phyloP scores from a whole-genome alignment of 2,797 vertebrate species.

The Lindbergichthys nudifrons region DNA sequence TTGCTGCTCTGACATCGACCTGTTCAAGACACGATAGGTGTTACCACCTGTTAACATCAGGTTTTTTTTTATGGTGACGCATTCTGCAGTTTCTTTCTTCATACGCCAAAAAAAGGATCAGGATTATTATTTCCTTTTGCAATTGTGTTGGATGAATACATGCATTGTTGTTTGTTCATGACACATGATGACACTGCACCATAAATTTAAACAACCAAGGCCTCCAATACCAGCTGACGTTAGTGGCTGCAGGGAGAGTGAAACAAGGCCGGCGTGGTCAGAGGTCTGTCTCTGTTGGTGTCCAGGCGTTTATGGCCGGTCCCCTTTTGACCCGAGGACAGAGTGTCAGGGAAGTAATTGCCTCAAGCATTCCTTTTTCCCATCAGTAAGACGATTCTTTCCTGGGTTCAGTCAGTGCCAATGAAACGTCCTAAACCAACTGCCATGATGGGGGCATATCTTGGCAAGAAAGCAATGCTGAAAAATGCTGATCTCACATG shows the following conservation, averaged over 20 bases:
- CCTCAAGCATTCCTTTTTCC: slow-evolving; percentile 64
- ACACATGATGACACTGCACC: slow-evolving; percentile 70
- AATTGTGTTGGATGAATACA: slow-evolving; percentile 59
- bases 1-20: slow-evolving; percentile 46
- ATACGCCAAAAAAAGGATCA: slow-evolving; percentile 25
- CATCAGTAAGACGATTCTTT: slow-evolving; percentile 58
- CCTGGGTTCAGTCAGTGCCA: slow-evolving; percentile 35
- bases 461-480: background rate
- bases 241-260: slow-evolving; percentile 64
- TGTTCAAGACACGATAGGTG: slow-evolving; percentile 24
- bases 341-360: slow-evolving; percentile 64
- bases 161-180: slow-evolving; percentile 54
- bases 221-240: slow-evolving; percentile 66
- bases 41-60: slow-evolving; percentile 20
- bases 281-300: slow-evolving; percentile 78
- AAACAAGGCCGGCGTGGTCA: slow-evolving; percentile 73
- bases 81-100: slow-evolving; percentile 13
- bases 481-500: background rate
- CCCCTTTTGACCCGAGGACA: slow-evolving; percentile 71
- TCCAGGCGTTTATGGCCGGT: slow-evolving; percentile 72
- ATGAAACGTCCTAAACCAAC: slow-evolving; percentile 42
- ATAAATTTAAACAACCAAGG: slow-evolving; percentile 72
- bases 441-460: slow-evolving; percentile 15
- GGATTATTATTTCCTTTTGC: slow-evolving; percentile 25
- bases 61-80: slow-evolving; percentile 25